Evolutionary conservation across 2,797 vertebrate species (phyloP).

Genomic region (Gastrophryne carolinensis): DNA sequence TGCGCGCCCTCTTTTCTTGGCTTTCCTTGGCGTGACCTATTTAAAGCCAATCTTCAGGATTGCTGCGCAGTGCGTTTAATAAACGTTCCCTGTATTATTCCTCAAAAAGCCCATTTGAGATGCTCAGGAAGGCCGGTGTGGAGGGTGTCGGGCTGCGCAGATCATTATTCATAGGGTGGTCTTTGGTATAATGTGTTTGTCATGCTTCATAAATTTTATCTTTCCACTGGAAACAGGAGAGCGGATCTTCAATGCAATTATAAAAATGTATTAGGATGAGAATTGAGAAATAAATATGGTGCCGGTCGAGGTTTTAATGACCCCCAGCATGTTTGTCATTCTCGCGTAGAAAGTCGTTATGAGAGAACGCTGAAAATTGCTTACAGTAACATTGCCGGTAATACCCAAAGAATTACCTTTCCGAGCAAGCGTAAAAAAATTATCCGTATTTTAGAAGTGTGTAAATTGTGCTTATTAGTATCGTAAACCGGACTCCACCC

Average conservation of each 20-base stretch:
- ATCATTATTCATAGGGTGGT: conserved; percentile 72
- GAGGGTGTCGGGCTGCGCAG: conserved; percentile 43
- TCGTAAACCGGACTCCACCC: no score
- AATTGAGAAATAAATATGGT: conserved; percentile 71
- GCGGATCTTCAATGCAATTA: conserved; percentile 77
- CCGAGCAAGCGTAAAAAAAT: no score
- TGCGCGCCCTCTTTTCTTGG: neutral
- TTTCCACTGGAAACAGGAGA: conserved; percentile 77
- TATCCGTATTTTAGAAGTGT: no score
- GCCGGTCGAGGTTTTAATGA: conserved; percentile 74
- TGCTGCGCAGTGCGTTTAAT: conserved; percentile 21
- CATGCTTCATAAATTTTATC: conserved; percentile 76
- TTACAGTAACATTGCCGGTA: neutral
- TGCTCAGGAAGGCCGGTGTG: conserved; percentile 7
- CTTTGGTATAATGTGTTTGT: conserved; percentile 70
- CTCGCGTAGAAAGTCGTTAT: conserved; percentile 56
- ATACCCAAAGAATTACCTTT: no score
- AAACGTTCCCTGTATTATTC: conserved; percentile 29
- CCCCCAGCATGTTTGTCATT: conserved; percentile 73
- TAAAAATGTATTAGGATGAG: conserved; percentile 76
- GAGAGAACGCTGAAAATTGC: neutral
- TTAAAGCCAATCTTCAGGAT: neutral
- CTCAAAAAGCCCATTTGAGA: conserved; percentile 25
- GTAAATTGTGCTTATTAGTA: no score
- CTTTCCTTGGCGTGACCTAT: conserved; percentile 25